Evolutionary conservation across 2,888 invertebrate species (phyloP).

Genomic region (Amphipoea oculea): DNA sequence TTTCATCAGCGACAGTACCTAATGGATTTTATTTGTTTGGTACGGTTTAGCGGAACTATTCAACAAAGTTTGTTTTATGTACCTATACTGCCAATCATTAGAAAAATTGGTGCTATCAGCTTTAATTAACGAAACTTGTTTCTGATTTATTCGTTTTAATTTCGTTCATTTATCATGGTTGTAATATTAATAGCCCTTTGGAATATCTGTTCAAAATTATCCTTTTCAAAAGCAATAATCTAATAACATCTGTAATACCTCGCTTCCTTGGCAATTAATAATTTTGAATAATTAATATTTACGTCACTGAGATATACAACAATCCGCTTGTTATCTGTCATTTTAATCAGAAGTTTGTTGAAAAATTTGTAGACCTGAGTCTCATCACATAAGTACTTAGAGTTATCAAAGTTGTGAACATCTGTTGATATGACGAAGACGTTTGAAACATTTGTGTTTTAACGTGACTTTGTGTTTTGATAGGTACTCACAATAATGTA

Average conservation of each 20-base stretch:
- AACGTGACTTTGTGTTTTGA: constrained; percentile 45
- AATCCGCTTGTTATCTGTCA: constrained; percentile 48
- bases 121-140: constrained; percentile 5
- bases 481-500: constrained; percentile 29
- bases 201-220: constrained; percentile 41
- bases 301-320: constrained; percentile 55
- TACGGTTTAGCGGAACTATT: not conserved
- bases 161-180: constrained; percentile 46
- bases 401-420: constrained; percentile 54
- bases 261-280: constrained; percentile 49
- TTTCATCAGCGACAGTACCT: not conserved
- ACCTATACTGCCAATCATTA: constrained; percentile 5
- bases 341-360: constrained; percentile 45
- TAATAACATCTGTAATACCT: constrained; percentile 46
- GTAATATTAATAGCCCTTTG: constrained; percentile 54
- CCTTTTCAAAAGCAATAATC: constrained; percentile 45
- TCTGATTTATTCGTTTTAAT: constrained; percentile 35
- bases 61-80: not conserved
- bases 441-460: constrained; percentile 28
- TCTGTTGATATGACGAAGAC: constrained; percentile 31
- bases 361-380: constrained; percentile 52
- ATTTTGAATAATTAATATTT: constrained; percentile 49
- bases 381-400: constrained; percentile 46
- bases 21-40: constrained; percentile 16
- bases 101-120: not conserved